Evolutionary conservation across 2,113 vertebrate species (phyloP).

Genomic region (Ochotona curzoniae): DNA sequence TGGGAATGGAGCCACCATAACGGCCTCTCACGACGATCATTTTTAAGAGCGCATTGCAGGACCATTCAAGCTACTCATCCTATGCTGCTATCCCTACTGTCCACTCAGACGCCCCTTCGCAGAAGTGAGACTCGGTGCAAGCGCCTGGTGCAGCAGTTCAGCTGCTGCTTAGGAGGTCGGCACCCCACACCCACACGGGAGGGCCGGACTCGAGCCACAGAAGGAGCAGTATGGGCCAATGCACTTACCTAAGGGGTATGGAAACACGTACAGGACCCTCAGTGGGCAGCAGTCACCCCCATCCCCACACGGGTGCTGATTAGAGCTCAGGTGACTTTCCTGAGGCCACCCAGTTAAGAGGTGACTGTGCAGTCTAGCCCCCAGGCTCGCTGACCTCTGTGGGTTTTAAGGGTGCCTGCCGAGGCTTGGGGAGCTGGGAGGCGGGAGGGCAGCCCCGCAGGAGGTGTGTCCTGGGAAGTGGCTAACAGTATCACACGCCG

Average conservation of each 20-base stretch:
- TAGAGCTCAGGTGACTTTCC: neutral
- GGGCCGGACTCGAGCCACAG: too few relatives aligned
- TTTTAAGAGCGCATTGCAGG: neutral
- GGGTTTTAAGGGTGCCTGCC: neutral
- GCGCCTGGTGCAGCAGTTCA: too few relatives aligned
- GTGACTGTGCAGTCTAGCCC: neutral
- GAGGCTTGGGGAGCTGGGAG: neutral
- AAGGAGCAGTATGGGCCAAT: too few relatives aligned
- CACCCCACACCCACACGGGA: too few relatives aligned
- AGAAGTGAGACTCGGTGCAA: neutral
- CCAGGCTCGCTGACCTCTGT: neutral
- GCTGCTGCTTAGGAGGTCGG: too few relatives aligned
- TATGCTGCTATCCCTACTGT: neutral
- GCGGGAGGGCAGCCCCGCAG: neutral
- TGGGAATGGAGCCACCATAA: too few relatives aligned
- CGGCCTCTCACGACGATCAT: neutral
- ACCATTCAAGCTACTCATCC: neutral
- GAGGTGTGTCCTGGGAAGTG: neutral
- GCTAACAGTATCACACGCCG: too few relatives aligned
- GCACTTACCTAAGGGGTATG: neutral
- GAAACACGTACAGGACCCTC: rapidly evolving
- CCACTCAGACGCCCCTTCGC: neutral
- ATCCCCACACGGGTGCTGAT: neutral
- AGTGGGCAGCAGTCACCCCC: neutral
- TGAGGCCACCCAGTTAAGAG: neutral